These are phyloP conservation scores for Cataglyphis livida DNA, from an alignment of 2,888 invertebrate genomes.

Conservation along the genomic window DNA sequence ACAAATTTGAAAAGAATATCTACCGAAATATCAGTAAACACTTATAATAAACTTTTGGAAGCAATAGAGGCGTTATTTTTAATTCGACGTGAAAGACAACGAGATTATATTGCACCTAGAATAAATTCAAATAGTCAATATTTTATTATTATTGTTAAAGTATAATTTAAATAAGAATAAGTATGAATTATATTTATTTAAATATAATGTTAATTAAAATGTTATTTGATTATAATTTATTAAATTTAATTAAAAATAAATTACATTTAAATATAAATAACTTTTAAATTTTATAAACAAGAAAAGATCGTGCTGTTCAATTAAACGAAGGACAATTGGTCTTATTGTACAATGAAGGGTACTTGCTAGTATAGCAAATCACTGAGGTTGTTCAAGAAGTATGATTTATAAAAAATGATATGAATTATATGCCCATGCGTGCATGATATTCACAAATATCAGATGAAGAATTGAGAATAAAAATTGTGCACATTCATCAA, in stretches of 20 bases:
- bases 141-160: neutral
- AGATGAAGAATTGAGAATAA: neutral
- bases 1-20: constrained; percentile 2
- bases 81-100: neutral
- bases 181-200: no score
- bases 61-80: constrained; percentile 9
- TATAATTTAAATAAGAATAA: no score
- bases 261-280: neutral
- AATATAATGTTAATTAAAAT: no score
- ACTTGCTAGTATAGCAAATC: neutral
- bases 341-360: neutral
- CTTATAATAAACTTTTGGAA: constrained; percentile 1
- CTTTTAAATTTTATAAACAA: neutral
- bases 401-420: neutral
- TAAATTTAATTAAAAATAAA: neutral
- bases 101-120: neutral
- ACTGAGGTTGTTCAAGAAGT: neutral
- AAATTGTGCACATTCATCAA: neutral
- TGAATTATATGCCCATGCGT: constrained; percentile 2
- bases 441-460: neutral
- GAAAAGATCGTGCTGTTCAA: neutral
- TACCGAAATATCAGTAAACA: neutral
- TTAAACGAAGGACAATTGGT: neutral
- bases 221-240: no score
- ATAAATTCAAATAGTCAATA: neutral